These are phyloP conservation scores for Oreochromis tanganicae DNA, from an alignment of 2,113 vertebrate species.

Conservation along the genomic window DNA sequence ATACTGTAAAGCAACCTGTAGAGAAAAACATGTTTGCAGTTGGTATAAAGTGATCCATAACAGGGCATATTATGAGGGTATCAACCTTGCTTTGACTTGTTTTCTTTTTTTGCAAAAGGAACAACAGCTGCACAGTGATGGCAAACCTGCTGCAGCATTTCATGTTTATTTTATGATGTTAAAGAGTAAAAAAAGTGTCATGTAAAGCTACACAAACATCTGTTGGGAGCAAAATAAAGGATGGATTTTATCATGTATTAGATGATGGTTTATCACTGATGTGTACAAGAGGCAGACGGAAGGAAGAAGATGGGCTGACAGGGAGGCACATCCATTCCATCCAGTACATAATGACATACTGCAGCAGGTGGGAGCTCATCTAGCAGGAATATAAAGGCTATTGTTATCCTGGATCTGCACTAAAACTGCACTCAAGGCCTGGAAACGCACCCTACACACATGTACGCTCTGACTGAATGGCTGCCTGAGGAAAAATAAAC, in stretches of 20 bases:
- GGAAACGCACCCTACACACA: background rate
- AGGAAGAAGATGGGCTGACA: background rate
- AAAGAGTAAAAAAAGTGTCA: background rate
- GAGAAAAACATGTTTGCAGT: background rate
- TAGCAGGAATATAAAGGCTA: conserved; percentile 46
- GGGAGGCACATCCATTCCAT: conserved; percentile 10
- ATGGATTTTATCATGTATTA: background rate
- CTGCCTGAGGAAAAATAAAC: conserved; percentile 41
- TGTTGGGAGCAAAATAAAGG: background rate
- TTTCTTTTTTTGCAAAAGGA: background rate
- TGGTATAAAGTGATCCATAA: background rate
- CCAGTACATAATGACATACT: conserved; percentile 10
- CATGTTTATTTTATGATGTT: background rate
- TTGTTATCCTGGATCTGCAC: conserved; percentile 49
- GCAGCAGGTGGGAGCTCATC: conserved; percentile 61
- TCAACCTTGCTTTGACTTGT: background rate
- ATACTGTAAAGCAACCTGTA: background rate
- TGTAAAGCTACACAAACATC: background rate
- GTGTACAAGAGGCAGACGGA: background rate
- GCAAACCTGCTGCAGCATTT: background rate
- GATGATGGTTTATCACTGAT: background rate
- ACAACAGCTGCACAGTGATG: background rate
- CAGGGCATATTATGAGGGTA: background rate
- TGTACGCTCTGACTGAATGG: background rate
- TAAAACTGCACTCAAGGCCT: conserved; percentile 9